Conservation (phyloP, 2,113 vertebrate species). For the Toxostoma redivivum region DNA sequence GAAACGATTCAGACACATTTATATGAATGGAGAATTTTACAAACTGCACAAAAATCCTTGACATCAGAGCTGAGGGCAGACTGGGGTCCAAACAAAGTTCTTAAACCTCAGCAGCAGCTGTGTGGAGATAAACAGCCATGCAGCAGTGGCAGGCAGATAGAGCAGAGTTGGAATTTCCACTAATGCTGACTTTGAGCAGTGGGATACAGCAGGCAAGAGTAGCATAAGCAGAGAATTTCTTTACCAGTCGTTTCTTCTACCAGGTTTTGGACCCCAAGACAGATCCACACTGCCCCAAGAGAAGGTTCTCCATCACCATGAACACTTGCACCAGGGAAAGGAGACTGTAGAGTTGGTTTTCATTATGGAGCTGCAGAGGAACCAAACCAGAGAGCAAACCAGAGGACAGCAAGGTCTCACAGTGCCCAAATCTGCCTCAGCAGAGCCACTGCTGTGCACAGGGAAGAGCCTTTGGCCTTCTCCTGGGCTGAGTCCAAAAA, state of each 20-base stretch:
- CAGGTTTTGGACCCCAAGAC: not conserved
- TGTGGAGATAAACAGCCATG: not conserved
- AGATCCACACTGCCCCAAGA: not conserved
- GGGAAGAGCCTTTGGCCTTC: not conserved
- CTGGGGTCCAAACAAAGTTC: not conserved
- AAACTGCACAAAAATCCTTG: not conserved
- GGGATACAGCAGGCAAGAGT: not conserved
- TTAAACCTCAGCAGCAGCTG: not conserved
- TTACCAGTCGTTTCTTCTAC: not conserved
- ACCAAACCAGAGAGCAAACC: not conserved
- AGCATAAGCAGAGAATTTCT: not conserved
- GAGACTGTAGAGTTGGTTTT: not conserved
- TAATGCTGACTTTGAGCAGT: not conserved
- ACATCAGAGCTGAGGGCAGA: not conserved
- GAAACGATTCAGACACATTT: constrained; percentile 19
- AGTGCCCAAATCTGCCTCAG: not conserved
- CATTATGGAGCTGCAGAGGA: not conserved
- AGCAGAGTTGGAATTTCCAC: not conserved
- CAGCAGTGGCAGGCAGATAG: not conserved
- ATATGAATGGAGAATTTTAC: not conserved
- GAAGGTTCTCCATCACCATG: not conserved
- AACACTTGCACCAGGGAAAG: not conserved
- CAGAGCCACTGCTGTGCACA: not conserved
- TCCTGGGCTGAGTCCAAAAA: not conserved
- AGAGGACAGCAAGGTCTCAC: not conserved